Percentiles rank a stretch among this genome's conserved stretches.
These are phyloP conservation scores for Fregetta grallaria DNA, from an alignment of 2,113 vertebrate species.

Conservation along the genomic window DNA sequence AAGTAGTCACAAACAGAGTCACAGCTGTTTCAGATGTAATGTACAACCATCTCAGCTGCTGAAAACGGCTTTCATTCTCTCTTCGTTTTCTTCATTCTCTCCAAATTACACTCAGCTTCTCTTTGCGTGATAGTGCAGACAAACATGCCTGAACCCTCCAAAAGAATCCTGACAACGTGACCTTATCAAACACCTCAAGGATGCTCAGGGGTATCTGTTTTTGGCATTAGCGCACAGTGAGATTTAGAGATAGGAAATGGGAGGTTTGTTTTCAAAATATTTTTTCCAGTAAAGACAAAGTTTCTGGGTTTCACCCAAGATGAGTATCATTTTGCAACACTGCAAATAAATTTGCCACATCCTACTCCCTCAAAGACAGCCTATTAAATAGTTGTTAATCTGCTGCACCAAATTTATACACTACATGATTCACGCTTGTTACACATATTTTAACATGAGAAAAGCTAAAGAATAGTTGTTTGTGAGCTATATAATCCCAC, in stretches of 20 bases:
- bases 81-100: not conserved
- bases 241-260: not conserved
- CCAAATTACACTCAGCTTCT: not conserved
- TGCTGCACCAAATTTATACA: not conserved
- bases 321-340: not conserved
- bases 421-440: not conserved
- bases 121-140: not conserved
- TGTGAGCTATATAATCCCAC: not conserved
- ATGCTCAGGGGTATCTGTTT: not conserved
- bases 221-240: not conserved
- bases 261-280: not conserved
- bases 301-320: not conserved
- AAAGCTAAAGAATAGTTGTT: not conserved
- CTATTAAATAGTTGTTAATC: not conserved
- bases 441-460: not conserved
- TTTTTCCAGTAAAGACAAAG: not conserved
- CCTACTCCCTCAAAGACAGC: not conserved
- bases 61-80: not conserved
- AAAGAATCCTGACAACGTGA: not conserved
- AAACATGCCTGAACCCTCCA: not conserved
- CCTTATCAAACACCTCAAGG: not conserved
- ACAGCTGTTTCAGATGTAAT: not conserved
- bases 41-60: not conserved
- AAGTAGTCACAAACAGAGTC: not conserved
- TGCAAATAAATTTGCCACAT: not conserved